These are phyloP conservation scores for Clostera curtula DNA, from an alignment of 2,888 invertebrate genomes.

Conservation along the genomic window DNA sequence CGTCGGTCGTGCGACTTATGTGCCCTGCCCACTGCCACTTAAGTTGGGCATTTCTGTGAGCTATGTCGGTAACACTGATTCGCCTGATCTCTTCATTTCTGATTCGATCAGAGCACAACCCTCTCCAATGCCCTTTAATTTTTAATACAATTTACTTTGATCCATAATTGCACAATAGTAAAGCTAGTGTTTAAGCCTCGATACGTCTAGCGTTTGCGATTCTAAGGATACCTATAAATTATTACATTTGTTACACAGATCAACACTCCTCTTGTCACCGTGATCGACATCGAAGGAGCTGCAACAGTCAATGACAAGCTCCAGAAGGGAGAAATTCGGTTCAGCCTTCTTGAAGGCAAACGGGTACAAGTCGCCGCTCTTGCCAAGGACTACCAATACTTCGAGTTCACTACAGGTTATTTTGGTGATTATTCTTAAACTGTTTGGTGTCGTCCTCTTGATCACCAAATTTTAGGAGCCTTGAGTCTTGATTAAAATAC, in stretches of 20 bases:
- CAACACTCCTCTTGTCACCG: slow-evolving; percentile 64
- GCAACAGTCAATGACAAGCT: slow-evolving; percentile 61
- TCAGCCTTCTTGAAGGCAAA: slow-evolving; percentile 67
- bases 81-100: too few relatives aligned
- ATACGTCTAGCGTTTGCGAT: too few relatives aligned
- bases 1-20: too few relatives aligned
- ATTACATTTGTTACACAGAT: slow-evolving; percentile 25
- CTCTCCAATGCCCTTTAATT: too few relatives aligned
- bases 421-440: slow-evolving; percentile 59
- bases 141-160: too few relatives aligned
- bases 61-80: too few relatives aligned
- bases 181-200: too few relatives aligned
- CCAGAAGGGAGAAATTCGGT: slow-evolving; percentile 67
- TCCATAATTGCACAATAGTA: too few relatives aligned
- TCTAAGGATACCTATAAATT: slow-evolving; percentile 1
- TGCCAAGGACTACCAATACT: slow-evolving; percentile 72
- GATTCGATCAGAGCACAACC: too few relatives aligned
- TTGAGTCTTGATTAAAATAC: not conserved
- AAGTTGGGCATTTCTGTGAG: too few relatives aligned
- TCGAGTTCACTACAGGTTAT: slow-evolving; percentile 68
- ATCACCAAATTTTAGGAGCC: slow-evolving; percentile 16
- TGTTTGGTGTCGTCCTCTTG: slow-evolving; percentile 20
- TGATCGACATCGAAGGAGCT: slow-evolving; percentile 68
- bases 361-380: slow-evolving; percentile 63
- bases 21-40: too few relatives aligned